Base-by-base conservation (phyloP, 37 sponge, comb jelly and placozoan genomes). In the Geodia barretti region DNA sequence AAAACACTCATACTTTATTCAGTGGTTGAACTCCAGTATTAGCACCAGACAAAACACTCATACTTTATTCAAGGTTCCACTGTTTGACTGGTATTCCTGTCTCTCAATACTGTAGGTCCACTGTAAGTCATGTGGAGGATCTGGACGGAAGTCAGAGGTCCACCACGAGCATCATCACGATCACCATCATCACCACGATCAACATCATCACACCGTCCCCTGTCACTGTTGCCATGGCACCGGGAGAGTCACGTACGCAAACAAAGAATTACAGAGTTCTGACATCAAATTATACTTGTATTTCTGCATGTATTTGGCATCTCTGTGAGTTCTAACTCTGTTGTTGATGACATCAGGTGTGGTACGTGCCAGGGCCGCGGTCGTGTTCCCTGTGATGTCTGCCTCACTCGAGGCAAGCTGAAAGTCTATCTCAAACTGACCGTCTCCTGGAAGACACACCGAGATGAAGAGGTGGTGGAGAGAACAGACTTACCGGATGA, bases 401-500 rank as follows among this genome's bases (percentile, higher is more conserved):
- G 93, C 60, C 35, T 47, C 5, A 33, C 75, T 60, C 30, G 58
- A 11, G 74, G 85, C 3, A 65, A 84, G 41, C 78, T 92, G 30
- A 83, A 84, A 63, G 87, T 79, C 24, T 92, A 80, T 82, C 87
- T 92, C 66, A 60, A 84, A 54, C 78, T 92, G 30, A 84, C 81
- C 1, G 78, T 92, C 29, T 62, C 79, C 17, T 89, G 90, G 90
- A 76, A 79, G 68, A 66, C 36, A n/a, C 24, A 78, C n/a, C 64
- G 66, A 43, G 75, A 47, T 28, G 93, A 92, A 32, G 88, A 92
- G 42, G 69, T 92, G 62, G 85, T 92, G 54, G 93, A 92, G 78
- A 47, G 88, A 5, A 84, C 88, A 35, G 82, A 84, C 41, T 82
- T 92, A 7, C 93, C 93, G 33, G 85, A 83, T 42, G 41, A 87